A percentile compares a stretch with the other conserved stretches of the same genome.
These are phyloP conservation scores for Cantharis rustica DNA, from an alignment of 2,888 invertebrate species.

Conservation along the genomic window DNA sequence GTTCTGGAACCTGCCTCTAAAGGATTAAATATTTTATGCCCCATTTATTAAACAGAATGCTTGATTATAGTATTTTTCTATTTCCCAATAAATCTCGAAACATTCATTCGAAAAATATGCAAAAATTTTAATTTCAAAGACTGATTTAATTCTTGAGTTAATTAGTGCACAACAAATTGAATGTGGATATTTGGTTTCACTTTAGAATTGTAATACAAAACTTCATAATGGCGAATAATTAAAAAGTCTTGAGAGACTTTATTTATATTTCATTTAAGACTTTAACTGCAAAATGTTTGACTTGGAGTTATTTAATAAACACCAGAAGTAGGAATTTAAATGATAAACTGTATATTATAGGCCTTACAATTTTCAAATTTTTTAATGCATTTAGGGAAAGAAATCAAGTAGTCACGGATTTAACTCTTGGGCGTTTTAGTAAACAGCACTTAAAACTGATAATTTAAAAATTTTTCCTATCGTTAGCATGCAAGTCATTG, in stretches of 20 bases:
- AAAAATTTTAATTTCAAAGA: neutral
- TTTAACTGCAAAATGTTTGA: neutral
- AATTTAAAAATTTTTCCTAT: neutral
- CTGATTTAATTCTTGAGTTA: neutral
- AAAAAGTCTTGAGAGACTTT: conserved; percentile 14
- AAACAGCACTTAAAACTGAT: neutral
- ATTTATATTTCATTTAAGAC: conserved; percentile 6
- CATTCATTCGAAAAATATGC: neutral
- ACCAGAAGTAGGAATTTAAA: neutral
- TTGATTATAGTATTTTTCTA: neutral
- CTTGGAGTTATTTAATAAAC: neutral
- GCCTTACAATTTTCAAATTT: neutral
- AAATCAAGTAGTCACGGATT: neutral
- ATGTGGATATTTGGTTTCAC: neutral
- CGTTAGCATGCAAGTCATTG: neutral
- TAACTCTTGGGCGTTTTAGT: neutral
- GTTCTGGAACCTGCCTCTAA: neutral
- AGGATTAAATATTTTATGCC: neutral
- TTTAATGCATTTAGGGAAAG: neutral
- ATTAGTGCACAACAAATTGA: neutral
- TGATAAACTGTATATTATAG: neutral
- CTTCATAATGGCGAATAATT: conserved; percentile 13
- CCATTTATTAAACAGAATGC: neutral
- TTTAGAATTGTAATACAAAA: conserved; percentile 1
- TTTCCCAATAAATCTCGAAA: neutral